Percentiles rank a stretch among this genome's conserved stretches.
phyloP scores from a whole-genome alignment of 64 coral and sea anemone species.

The Acropora yongei region DNA sequence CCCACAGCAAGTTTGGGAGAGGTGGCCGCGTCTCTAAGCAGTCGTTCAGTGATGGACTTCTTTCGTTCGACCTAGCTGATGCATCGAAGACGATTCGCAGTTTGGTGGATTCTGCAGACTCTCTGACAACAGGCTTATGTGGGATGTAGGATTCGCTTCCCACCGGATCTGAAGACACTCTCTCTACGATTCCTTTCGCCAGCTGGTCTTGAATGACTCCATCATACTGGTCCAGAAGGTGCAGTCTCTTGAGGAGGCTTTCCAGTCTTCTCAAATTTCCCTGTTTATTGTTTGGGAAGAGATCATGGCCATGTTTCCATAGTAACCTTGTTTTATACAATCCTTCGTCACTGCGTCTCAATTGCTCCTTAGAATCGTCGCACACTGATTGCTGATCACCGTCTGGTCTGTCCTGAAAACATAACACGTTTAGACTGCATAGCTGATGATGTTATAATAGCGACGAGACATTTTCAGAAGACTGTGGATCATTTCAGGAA shows the following conservation, averaged over 20 bases:
- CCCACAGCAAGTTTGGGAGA: constrained; percentile 33
- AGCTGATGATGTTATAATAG: constrained; percentile 1
- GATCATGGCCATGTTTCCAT: constrained; percentile 57
- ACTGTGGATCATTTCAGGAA: too few relatives aligned
- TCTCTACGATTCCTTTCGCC: constrained; percentile 32
- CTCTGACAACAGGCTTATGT: constrained; percentile 52
- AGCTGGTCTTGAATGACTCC: constrained; percentile 61
- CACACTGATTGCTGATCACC: constrained; percentile 55
- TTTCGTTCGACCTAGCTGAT: constrained; percentile 26
- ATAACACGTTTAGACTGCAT: constrained; percentile 54
- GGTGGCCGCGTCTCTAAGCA: constrained; percentile 66
- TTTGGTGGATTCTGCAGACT: constrained; percentile 42
- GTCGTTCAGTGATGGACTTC: constrained; percentile 43
- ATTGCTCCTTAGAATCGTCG: constrained; percentile 53
- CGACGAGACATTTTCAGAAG: too few relatives aligned
- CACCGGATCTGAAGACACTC: neutral
- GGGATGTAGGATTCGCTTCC: constrained; percentile 35
- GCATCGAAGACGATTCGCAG: constrained; percentile 24
- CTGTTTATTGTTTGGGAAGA: constrained; percentile 43
- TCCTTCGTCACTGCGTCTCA: constrained; percentile 37
- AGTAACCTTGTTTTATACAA: constrained; percentile 63
- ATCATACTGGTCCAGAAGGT: constrained; percentile 52
- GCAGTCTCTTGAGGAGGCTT: constrained; percentile 39
- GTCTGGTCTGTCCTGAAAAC: constrained; percentile 43
- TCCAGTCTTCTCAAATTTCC: constrained; percentile 45